Conservation (phyloP, 2,113 vertebrate species). For the Aegotheles bennettii region DNA sequence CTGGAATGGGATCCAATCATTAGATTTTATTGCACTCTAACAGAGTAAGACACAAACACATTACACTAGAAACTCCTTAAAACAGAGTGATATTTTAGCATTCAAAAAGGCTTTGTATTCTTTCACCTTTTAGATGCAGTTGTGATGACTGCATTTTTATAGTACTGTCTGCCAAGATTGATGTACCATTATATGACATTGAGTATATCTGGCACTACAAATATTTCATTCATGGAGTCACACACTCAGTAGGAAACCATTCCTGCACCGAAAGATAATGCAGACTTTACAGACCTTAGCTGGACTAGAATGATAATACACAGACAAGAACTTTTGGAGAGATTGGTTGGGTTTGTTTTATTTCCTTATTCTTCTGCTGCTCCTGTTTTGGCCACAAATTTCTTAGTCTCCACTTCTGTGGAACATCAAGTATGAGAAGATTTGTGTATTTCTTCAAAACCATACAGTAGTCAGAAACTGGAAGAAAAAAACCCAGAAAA, state of each 20-base stretch:
- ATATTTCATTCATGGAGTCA: background rate
- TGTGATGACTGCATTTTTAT: background rate
- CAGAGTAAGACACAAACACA: background rate
- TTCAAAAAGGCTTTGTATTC: background rate
- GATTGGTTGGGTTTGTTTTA: background rate
- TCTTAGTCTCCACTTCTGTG: background rate
- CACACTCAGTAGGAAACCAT: background rate
- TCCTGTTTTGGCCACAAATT: background rate
- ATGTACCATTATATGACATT: background rate
- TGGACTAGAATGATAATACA: background rate
- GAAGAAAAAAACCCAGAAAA: rapidly evolving
- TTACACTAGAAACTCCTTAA: background rate
- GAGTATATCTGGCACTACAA: background rate
- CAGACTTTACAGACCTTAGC: background rate
- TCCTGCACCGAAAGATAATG: background rate
- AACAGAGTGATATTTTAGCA: background rate
- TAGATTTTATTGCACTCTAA: background rate
- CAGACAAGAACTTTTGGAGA: background rate
- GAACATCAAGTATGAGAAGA: background rate
- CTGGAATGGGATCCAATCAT: background rate
- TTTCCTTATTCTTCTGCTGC: background rate
- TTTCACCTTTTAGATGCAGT: background rate
- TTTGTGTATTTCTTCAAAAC: background rate
- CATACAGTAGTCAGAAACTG: background rate
- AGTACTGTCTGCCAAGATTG: background rate